Base-by-base conservation (phyloP, 2,888 invertebrate genomes). In the Andrena hattorfiana region DNA sequence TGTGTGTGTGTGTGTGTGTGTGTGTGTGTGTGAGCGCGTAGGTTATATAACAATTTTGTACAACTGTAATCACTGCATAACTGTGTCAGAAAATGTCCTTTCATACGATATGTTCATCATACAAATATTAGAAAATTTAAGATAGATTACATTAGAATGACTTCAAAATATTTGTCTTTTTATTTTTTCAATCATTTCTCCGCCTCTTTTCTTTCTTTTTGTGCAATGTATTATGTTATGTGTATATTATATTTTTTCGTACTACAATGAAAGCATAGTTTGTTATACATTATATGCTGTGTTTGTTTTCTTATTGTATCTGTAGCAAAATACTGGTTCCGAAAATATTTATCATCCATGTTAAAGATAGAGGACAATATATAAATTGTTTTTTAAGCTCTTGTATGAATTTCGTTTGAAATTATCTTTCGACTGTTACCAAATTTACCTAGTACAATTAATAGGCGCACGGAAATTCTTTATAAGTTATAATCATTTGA, bases 41-140 rank as follows among this genome's bases (percentile, higher is more conserved):
- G 74, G 73, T 69, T 82, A 70, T 68, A 62, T 64, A 63, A 72
- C 51, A 63, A 48, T 75, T 74, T 75, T 82, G 66, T 80, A 80
- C 75, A 80, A 66, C 66, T 75, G 56, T 56, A 79, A 59, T 81
- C 30, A 49, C 26, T 69, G 51, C 80, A 80, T 69, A 20, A 67
- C n/a, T 66, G 16, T 66, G 42, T 42, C 64, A 26, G 16, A 26
- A 73, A 60, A 71, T 35, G 23, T 49, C 73, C 30, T 64, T 71
- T 68, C 26, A 26, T 62, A 56, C 63, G 63, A 48, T 63, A 64
- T 63, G 56, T 49, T 64, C 56, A 32, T 10, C 26, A 32, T 30
- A 71, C 30, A 32, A 71, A 69, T 16, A 64, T 77, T 68, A 68
- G 23, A 32, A n/a, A 71, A 62, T 78, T 72, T 51, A 26, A 54